A percentile compares a stretch with the other conserved stretches of the same genome.
These are phyloP conservation scores for Zaprionus kolodkinae DNA, from an alignment of 1,140 invertebrate genomes.

Conservation along the genomic window DNA sequence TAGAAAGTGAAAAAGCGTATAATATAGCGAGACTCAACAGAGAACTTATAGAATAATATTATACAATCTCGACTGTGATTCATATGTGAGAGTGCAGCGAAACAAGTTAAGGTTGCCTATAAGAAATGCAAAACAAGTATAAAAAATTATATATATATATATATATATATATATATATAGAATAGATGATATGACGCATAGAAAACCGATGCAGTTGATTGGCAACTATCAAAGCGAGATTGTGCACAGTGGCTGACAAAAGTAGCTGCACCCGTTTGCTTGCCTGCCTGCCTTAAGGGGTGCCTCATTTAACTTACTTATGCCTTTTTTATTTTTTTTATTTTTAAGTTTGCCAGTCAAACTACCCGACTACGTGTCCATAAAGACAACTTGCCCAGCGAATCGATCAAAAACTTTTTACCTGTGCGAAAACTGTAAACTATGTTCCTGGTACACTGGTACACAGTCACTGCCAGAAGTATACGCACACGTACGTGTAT, in stretches of 20 bases:
- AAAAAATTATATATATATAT: neutral
- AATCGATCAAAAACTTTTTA: conserved; percentile 70
- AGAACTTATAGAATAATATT: neutral
- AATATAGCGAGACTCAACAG: neutral
- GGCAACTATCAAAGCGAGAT: neutral
- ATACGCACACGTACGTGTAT: conserved; percentile 34
- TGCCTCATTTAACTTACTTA: neutral
- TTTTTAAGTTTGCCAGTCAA: neutral
- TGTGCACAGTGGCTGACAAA: neutral
- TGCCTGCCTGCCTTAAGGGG: no score
- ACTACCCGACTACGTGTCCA: conserved; percentile 46
- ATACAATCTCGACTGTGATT: neutral
- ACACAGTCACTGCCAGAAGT: neutral
- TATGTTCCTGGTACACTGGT: conserved; percentile 15
- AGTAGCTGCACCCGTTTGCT: neutral
- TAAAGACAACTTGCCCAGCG: conserved; percentile 51
- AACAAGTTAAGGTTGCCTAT: neutral
- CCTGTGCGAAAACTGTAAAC: conserved; percentile 14
- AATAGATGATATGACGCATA: no score
- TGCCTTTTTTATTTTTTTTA: neutral
- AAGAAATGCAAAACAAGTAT: neutral
- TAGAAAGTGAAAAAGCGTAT: neutral
- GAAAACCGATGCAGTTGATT: neutral
- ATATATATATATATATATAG: no score
- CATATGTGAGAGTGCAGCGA: neutral